A percentile compares a stretch with the other conserved stretches of the same genome.
Evolutionary conservation across 2,888 invertebrate species (phyloP).

Genomic region (Gnatocerus cornutus): DNA sequence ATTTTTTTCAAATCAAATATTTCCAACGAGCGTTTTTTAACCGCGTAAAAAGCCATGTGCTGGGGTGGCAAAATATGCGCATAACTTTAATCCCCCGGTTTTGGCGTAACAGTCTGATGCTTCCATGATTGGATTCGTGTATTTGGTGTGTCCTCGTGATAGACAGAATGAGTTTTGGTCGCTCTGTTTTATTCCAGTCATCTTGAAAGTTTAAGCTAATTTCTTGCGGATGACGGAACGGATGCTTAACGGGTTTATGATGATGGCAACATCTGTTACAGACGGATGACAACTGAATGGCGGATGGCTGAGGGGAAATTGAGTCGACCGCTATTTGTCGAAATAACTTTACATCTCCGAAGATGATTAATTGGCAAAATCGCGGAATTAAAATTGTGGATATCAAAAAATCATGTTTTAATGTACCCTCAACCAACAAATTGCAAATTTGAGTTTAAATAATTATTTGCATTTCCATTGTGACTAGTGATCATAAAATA

Average conservation of each 20-base stretch:
- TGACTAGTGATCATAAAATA: no score
- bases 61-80: constrained; percentile 24
- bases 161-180: constrained; percentile 1
- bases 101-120: neutral
- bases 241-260: constrained; percentile 33
- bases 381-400: no score
- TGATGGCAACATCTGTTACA: constrained; percentile 30
- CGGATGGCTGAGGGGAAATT: constrained; percentile 18
- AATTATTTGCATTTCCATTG: no score
- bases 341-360: constrained; percentile 24
- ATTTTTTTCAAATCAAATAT: no score
- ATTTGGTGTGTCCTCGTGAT: constrained; percentile 1
- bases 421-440: no score
- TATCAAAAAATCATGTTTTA: no score
- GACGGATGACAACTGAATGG: constrained; percentile 33
- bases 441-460: no score
- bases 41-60: neutral
- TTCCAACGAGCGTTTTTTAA: constrained; percentile 5
- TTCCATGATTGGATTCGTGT: neutral
- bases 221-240: constrained; percentile 13
- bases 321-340: constrained; percentile 26
- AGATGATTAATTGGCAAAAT: constrained; percentile 16
- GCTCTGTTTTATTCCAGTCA: neutral
- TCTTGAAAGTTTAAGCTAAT: constrained; percentile 21
- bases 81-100: constrained; percentile 9